Base-by-base conservation (phyloP, 2,797 vertebrate species). In the Protosalanx chinensis region DNA sequence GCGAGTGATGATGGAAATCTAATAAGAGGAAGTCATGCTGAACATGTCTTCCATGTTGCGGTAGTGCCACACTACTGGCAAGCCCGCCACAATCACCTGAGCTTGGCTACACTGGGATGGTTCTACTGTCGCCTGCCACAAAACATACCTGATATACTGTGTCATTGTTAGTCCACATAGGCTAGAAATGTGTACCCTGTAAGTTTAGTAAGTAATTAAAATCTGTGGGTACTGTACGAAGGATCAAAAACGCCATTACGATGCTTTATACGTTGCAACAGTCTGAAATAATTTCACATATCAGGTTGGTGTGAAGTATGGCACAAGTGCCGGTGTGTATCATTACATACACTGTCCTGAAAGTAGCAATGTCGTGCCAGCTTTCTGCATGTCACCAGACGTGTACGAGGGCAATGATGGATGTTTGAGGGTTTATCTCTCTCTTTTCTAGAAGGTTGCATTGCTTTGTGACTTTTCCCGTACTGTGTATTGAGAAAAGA, bases 341-440 rank as follows among this genome's bases (percentile, higher is more conserved):
- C 71, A 78, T 80, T 59, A 51, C 64, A 57, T 67, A 86, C 75
- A 70, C 73, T 81, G 74, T 75, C 71, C 76, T 78, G 81, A 83
- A 67, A 71, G 79, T 80, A 71, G 70, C 71, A 74, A 77, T 75
- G 53, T 74, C 66, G 70, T 82, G 72, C 41, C 67, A 79, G 73
- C 77, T 75, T 70, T 82, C 71, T 76, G 74, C 72, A 72, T 82
- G 81, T 85, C 81, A 81, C 65, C 72, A 66, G 49, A 51, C 41
- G 69, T 67, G 59, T 29, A 77, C 56, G 59, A 76, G 46, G 68
- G 10, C 13, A 74, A 74, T 71, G 73, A 72, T 73, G 72, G 68
- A 57, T 75, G 70, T 72, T 32, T 0, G 73, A 37, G 67, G 70
- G 75, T 69, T 63, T 63, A 63, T 67, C 73, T 73, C 74, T 66